Evolutionary conservation across 2,888 invertebrate species (phyloP).

Genomic region (Drosophila macrospina): DNA sequence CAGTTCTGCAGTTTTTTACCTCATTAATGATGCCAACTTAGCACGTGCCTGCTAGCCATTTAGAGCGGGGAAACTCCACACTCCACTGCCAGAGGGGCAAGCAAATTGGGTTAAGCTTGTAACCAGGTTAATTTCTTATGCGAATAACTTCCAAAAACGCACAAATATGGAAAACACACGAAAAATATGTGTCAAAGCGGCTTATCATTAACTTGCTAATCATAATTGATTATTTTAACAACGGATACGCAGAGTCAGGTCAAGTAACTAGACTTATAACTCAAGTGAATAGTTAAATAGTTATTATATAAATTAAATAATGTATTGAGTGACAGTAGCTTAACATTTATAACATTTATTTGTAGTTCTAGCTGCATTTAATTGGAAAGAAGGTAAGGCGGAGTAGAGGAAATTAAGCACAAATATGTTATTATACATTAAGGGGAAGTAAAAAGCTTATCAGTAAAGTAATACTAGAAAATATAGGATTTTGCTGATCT

Average conservation of each 20-base stretch:
- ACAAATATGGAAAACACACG: constrained; percentile 19
- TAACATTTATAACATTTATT: too few relatives aligned
- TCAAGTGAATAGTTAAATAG: neutral
- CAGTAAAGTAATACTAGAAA: too few relatives aligned
- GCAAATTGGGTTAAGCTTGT: constrained; percentile 48
- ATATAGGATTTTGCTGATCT: too few relatives aligned
- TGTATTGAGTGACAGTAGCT: too few relatives aligned
- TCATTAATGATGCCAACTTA: constrained; percentile 48
- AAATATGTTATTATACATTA: too few relatives aligned
- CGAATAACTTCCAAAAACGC: constrained; percentile 18
- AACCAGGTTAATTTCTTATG: constrained; percentile 61
- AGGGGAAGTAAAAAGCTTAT: too few relatives aligned
- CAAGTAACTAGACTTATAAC: constrained; percentile 4
- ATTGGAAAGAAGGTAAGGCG: too few relatives aligned
- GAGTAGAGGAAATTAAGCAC: too few relatives aligned
- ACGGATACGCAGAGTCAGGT: constrained; percentile 19
- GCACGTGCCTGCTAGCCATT: constrained; percentile 46
- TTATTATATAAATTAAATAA: neutral
- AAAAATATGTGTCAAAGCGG: constrained; percentile 14
- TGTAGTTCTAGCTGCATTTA: too few relatives aligned
- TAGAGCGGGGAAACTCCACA: too few relatives aligned
- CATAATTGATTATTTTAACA: constrained; percentile 41
- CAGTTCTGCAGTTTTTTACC: constrained; percentile 8
- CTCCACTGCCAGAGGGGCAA: too few relatives aligned
- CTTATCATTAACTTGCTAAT: constrained; percentile 31